A percentile compares a stretch with the other conserved stretches of the same genome.
phyloP scores from a whole-genome alignment of 1,140 invertebrate species.

The Papilio machaon region DNA sequence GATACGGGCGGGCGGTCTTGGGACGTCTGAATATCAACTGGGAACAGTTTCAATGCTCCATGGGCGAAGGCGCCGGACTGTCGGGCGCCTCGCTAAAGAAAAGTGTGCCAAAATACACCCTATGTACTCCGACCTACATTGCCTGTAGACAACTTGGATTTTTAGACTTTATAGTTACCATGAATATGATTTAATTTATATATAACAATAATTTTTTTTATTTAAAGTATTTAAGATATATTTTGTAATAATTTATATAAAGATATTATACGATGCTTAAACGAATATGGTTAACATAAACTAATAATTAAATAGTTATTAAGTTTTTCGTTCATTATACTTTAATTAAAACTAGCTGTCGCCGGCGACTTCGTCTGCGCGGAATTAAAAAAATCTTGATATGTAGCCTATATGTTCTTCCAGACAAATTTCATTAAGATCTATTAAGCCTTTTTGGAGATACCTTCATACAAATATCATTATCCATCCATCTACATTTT shows the following conservation, averaged over 20 bases:
- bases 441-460: no score
- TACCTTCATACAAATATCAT: no score
- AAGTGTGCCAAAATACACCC: constrained; percentile 28
- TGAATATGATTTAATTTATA: neutral
- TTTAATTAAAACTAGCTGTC: no score
- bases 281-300: no score
- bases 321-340: neutral
- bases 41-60: constrained; percentile 30
- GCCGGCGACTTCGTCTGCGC: no score
- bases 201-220: neutral
- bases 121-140: constrained; percentile 12
- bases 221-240: neutral
- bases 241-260: neutral
- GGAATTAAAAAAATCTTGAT: no score
- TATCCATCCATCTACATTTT: no score
- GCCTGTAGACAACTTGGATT: neutral
- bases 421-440: no score
- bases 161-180: neutral
- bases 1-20: constrained; percentile 14
- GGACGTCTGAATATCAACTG: constrained; percentile 16
- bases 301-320: neutral
- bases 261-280: no score
- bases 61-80: constrained; percentile 23
- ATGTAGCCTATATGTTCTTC: no score
- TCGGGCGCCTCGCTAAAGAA: constrained; percentile 11